A percentile compares a stretch with the other conserved stretches of the same genome.
Conservation (phyloP, 2,113 vertebrate species). For the Gorilla gorilla region DNA sequence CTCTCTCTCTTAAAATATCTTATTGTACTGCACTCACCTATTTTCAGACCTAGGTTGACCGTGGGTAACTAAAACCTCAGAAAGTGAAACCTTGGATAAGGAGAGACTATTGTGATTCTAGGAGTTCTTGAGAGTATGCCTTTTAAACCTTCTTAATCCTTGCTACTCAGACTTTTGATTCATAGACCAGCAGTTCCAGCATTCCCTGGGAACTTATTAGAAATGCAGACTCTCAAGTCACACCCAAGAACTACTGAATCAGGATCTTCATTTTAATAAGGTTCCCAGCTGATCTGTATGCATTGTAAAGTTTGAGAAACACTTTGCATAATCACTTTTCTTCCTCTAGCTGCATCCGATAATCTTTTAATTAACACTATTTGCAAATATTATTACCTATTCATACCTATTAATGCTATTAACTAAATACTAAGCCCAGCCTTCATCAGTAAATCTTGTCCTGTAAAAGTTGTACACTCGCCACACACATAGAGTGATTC, state of each 20-base stretch:
- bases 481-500: not conserved
- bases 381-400: conserved; percentile 30
- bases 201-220: not conserved
- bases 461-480: not conserved
- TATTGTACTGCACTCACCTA: not conserved
- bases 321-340: conserved; percentile 50
- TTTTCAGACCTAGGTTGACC: not conserved
- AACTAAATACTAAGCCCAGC: not conserved
- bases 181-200: not conserved
- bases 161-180: conserved; percentile 20
- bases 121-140: not conserved
- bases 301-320: not conserved
- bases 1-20: not conserved
- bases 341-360: not conserved
- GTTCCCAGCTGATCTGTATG: not conserved
- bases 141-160: conserved; percentile 22
- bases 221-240: not conserved
- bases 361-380: conserved; percentile 28
- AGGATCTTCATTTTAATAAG: not conserved
- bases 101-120: not conserved
- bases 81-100: not conserved
- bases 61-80: not conserved
- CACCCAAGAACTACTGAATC: not conserved
- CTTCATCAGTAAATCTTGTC: not conserved
- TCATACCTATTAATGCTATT: conserved; percentile 13